phyloP scores from a whole-genome alignment of 2,888 invertebrate genomes.

The Phalangium opilio region DNA sequence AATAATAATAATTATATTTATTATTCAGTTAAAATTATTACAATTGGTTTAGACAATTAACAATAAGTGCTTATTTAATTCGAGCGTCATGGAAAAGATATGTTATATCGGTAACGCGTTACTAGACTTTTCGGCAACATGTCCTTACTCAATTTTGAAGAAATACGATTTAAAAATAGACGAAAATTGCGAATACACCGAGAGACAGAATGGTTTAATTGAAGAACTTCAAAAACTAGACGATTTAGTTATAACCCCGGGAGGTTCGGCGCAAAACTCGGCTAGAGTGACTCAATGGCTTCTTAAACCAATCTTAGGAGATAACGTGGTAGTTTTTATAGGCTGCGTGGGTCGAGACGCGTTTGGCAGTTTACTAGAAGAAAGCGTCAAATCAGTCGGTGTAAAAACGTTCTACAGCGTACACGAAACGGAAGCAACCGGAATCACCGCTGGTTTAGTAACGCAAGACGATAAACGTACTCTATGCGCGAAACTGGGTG shows the following conservation, averaged over 20 bases:
- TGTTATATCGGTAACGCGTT: constrained; percentile 13
- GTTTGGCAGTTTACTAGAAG: constrained; percentile 7
- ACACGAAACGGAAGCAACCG: constrained; percentile 4
- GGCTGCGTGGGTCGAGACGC: constrained; percentile 13
- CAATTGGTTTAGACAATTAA: too few relatives aligned
- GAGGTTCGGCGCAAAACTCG: constrained; percentile 16
- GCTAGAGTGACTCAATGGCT: constrained; percentile 14
- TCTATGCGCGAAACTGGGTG: constrained; percentile 9
- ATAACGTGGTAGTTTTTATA: neutral
- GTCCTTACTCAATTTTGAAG: constrained; percentile 5
- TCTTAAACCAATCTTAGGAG: neutral
- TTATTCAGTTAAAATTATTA: too few relatives aligned
- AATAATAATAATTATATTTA: too few relatives aligned
- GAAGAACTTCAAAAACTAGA: constrained; percentile 4
- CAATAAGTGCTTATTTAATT: too few relatives aligned
- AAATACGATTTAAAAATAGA: constrained; percentile 11
- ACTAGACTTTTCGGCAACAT: constrained; percentile 12
- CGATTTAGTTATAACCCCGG: constrained; percentile 5
- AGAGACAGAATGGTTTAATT: constrained; percentile 9
- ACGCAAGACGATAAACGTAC: constrained; percentile 8
- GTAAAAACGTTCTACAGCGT: constrained; percentile 11
- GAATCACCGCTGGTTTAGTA: constrained; percentile 13
- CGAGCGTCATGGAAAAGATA: constrained; percentile 2
- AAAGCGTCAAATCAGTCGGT: constrained; percentile 4
- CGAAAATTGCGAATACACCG: constrained; percentile 6